These are phyloP conservation scores for Agrotis segetum DNA, from an alignment of 2,888 invertebrate species.

Conservation along the genomic window DNA sequence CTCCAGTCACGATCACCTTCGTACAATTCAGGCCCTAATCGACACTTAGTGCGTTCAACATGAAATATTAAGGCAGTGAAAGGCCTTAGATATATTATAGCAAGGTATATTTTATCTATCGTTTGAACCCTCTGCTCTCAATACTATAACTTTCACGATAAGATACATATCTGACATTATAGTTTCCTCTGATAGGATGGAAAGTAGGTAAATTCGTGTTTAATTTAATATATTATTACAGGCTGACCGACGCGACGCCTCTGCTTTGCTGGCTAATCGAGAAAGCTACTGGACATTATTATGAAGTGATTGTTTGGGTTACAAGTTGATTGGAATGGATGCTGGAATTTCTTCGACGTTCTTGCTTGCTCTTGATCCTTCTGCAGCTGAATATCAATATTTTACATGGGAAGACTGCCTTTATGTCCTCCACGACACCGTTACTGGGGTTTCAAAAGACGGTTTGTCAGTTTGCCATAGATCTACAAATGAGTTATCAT, in stretches of 20 bases:
- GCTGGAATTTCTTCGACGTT: background rate
- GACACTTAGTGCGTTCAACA: slow-evolving; percentile 54
- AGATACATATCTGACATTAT: slow-evolving; percentile 62
- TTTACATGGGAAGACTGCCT: too few species aligned
- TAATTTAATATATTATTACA: slow-evolving; percentile 49
- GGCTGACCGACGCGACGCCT: slow-evolving; percentile 38
- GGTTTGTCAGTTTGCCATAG: too few species aligned
- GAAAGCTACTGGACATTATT: slow-evolving; percentile 29
- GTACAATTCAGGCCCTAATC: slow-evolving; percentile 55
- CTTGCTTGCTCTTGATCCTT: too few species aligned
- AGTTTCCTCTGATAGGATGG: slow-evolving; percentile 54
- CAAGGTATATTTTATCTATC: slow-evolving; percentile 46
- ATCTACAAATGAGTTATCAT: too few species aligned
- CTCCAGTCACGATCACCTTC: slow-evolving; percentile 47
- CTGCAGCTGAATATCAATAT: too few species aligned
- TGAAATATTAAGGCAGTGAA: slow-evolving; percentile 56
- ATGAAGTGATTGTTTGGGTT: slow-evolving; percentile 3
- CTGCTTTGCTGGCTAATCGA: slow-evolving; percentile 26
- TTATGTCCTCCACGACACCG: too few species aligned
- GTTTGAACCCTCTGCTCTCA: slow-evolving; percentile 56
- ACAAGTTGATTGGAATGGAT: background rate
- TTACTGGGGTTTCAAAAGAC: too few species aligned
- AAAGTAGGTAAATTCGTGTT: slow-evolving; percentile 59
- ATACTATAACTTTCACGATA: slow-evolving; percentile 63
- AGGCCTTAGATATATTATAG: slow-evolving; percentile 59